Conservation (phyloP, 2,113 vertebrate species). For the Hyperopisus bebe region DNA sequence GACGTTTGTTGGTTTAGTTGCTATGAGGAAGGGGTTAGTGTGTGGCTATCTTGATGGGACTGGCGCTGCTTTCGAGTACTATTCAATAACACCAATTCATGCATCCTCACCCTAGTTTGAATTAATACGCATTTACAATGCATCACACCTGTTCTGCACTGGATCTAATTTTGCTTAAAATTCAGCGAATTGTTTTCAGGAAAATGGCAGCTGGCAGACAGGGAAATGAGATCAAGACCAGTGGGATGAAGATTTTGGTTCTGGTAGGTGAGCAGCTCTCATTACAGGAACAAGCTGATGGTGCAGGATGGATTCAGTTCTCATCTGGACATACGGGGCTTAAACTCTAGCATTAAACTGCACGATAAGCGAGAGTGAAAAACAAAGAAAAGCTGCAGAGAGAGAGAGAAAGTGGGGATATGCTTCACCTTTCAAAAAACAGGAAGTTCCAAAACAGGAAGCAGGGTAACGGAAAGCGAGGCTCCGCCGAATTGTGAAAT, state of each 20-base stretch:
- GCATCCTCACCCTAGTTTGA: not conserved
- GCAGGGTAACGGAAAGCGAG: not conserved
- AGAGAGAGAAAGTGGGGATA: not conserved
- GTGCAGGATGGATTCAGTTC: not conserved
- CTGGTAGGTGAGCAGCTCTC: not conserved
- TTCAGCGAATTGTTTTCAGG: not conserved
- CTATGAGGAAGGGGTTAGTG: not conserved
- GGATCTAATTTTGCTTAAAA: not conserved
- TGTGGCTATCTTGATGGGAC: not conserved
- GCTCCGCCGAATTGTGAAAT: not conserved
- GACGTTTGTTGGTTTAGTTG: not conserved
- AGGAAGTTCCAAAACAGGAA: slow-evolving; percentile 7
- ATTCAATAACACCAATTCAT: not conserved
- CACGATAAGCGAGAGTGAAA: not conserved
- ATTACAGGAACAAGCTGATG: not conserved
- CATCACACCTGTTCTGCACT: not conserved
- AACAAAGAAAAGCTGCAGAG: not conserved
- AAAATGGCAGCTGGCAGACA: not conserved
- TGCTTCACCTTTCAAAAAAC: not conserved
- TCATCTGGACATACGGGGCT: not conserved
- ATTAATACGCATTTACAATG: not conserved
- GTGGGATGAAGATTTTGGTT: not conserved
- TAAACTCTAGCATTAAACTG: not conserved
- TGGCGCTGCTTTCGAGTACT: not conserved
- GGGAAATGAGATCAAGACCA: not conserved